phyloP scores from a whole-genome alignment of 2,888 invertebrate genomes.

The Nomada goodeniana region DNA sequence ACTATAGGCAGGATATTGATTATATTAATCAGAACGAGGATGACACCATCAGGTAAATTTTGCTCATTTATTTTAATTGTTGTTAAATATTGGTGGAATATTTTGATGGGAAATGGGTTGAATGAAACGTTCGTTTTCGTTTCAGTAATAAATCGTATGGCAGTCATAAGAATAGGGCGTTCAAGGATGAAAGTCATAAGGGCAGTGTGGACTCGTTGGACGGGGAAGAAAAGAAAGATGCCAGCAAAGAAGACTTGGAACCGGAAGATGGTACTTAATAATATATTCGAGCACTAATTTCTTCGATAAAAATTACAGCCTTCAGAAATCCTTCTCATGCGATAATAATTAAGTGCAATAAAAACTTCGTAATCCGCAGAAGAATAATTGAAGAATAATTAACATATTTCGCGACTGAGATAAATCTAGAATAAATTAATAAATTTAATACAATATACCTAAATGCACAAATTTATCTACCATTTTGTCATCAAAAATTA shows the following conservation, averaged over 20 bases:
- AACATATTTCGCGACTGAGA: too few relatives aligned
- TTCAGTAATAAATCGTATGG: constrained; percentile 95
- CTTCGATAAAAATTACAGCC: too few relatives aligned
- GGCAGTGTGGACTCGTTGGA: constrained; percentile 94
- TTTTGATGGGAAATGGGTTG: background rate
- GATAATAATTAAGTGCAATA: too few relatives aligned
- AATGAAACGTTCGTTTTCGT: background rate
- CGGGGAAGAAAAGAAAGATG: constrained; percentile 93
- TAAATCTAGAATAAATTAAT: too few relatives aligned
- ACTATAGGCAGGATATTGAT: constrained; percentile 91
- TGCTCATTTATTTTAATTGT: background rate
- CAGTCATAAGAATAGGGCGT: constrained; percentile 95
- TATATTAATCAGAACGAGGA: constrained; percentile 89
- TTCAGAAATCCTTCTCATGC: too few relatives aligned
- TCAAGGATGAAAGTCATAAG: constrained; percentile 96
- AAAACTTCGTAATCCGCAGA: too few relatives aligned
- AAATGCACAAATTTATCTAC: background rate
- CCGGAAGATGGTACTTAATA: constrained; percentile 87
- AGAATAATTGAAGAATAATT: too few relatives aligned
- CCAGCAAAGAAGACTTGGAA: constrained; percentile 95
- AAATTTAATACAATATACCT: background rate
- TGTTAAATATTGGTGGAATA: background rate
- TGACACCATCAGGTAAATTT: constrained; percentile 84
- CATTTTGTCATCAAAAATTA: background rate
- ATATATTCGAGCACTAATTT: too few relatives aligned